A percentile compares a stretch with the other conserved stretches of the same genome.
Conservation (phyloP, 2,113 vertebrate species). For the Elephantulus edwardii region DNA sequence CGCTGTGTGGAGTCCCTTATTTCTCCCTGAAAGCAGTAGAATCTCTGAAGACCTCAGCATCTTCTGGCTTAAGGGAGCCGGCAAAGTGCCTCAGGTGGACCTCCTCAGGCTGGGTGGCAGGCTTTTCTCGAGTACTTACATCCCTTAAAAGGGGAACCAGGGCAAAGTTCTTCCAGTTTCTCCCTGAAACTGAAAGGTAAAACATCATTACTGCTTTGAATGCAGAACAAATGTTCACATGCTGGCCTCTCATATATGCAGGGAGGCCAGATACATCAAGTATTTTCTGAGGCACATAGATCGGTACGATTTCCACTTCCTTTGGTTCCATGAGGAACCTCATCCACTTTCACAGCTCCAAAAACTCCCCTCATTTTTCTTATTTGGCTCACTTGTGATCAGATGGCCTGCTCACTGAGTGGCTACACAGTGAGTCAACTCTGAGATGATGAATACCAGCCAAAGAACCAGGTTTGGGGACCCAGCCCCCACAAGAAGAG, state of each 20-base stretch:
- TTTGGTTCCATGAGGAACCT: neutral
- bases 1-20: neutral
- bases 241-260: neutral
- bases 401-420: neutral
- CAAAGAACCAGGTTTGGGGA: neutral
- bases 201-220: neutral
- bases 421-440: neutral
- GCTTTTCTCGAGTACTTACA: slow-evolving; percentile 82
- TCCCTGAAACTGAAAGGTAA: slow-evolving; percentile 82
- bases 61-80: slow-evolving; percentile 82
- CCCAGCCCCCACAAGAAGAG: neutral
- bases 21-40: slow-evolving; percentile 59
- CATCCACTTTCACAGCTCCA: neutral
- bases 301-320: neutral
- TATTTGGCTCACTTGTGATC: neutral
- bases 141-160: slow-evolving; percentile 85
- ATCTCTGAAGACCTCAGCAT: slow-evolving; percentile 76
- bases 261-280: neutral
- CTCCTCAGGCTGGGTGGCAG: slow-evolving; percentile 76
- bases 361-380: neutral
- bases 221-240: neutral
- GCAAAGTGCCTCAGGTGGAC: slow-evolving; percentile 80
- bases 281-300: neutral
- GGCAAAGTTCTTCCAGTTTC: slow-evolving; percentile 85
- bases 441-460: neutral